Evolutionary conservation across 1,140 invertebrate genomes (phyloP), one percentile per base, ranked within the genome.

Genomic region (Apis cerana): DNA sequence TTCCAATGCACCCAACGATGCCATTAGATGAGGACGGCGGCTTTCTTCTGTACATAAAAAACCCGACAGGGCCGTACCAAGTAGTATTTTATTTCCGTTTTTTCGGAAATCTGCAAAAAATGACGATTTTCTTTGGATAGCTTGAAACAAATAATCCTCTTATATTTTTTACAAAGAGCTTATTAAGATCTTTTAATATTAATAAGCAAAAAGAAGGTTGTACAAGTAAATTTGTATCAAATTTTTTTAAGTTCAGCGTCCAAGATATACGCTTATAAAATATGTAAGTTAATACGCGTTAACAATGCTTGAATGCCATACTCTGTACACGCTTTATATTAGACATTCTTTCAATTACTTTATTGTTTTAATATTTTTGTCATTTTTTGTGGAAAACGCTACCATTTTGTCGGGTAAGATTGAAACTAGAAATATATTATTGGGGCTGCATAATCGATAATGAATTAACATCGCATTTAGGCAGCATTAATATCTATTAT

Each of bases 381-480:
- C 54, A 76, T 82, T 82, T 76, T 82, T 76, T 68, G 70, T 27
- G 80, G 64, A 59, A 68, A 68, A 76, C 61, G 74, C 80, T 75
- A 82, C 80, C 33, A 82, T 52, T 61, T 68, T 21, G 64, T 75
- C 80, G 80, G 64, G 80, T 82, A 82, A 82, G 65, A 82, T 76
- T 67, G 52, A 82, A 56, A 82, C 64, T 82, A 82, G 74, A 82
- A 82, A 82, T 82, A 82, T 82, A 82, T 82, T 82, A 82, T 82
- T 76, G 85, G 80, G 80, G 72, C 80, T 90, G 89, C 90, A 91
- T 86, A 89, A 90, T 89, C 83, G 84, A 85, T 84, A 89, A 87
- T 75, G 80, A 81, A 85, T 70, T 82, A 88, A 90, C 91, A 90
- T 87, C 90, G 85, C 87, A 88, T 89, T 90, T 92, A 92, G 89